Evolutionary conservation across 2,888 invertebrate species (phyloP).

Genomic region (Epirrita christyi): DNA sequence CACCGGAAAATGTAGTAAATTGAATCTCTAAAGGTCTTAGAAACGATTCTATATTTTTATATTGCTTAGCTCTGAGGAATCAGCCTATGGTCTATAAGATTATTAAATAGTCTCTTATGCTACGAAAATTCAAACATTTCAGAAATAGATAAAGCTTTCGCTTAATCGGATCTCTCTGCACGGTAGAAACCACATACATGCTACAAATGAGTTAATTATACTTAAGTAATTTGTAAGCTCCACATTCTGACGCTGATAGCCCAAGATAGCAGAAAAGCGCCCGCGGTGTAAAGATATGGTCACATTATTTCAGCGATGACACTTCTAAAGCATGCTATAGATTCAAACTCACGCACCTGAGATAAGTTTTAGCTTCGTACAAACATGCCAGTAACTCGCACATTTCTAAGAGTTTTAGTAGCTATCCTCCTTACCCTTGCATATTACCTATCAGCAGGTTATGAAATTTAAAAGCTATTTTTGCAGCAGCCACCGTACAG

Average conservation of each 20-base stretch:
- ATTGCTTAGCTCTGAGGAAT: too few relatives aligned
- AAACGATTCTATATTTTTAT: too few relatives aligned
- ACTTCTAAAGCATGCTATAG: constrained; percentile 48
- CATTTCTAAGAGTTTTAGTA: background rate
- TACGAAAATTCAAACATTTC: too few relatives aligned
- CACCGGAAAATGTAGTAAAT: too few relatives aligned
- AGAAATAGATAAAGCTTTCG: too few relatives aligned
- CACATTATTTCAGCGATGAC: constrained; percentile 49
- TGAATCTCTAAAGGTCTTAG: too few relatives aligned
- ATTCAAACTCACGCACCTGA: constrained; percentile 60
- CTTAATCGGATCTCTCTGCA: too few relatives aligned
- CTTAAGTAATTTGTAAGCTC: background rate
- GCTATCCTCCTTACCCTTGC: background rate
- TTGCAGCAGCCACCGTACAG: too few relatives aligned
- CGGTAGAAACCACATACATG: constrained; percentile 1
- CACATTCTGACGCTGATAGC: constrained; percentile 13
- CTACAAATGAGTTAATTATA: constrained; percentile 7
- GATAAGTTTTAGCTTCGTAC: constrained; percentile 52
- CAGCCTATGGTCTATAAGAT: too few relatives aligned
- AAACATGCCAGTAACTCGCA: background rate
- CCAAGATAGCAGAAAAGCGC: constrained; percentile 9
- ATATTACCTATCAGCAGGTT: too few relatives aligned
- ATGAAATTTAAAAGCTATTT: too few relatives aligned
- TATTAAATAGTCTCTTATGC: too few relatives aligned
- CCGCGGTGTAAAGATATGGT: constrained; percentile 6